phyloP scores from a whole-genome alignment of 92 coral and sea anemone species.

The Actinernus sp. region DNA sequence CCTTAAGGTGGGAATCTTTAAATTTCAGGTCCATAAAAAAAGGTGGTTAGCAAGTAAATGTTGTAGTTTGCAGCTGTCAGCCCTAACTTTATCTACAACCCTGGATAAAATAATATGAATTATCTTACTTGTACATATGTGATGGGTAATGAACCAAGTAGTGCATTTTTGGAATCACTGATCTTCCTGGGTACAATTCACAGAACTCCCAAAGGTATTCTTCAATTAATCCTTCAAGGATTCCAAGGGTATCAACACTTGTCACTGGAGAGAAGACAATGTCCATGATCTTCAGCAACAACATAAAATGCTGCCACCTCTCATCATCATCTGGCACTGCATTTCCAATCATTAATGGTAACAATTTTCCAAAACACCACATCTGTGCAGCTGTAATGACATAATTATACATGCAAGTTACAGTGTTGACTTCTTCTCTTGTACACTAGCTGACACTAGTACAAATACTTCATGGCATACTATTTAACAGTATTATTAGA shows the following conservation, averaged over 20 bases:
- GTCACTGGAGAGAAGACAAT: slow-evolving; percentile 46
- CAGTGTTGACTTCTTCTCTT: neutral
- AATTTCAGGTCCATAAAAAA: neutral
- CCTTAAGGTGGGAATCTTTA: too few relatives aligned
- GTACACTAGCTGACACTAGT: too few relatives aligned
- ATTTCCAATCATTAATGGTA: too few relatives aligned
- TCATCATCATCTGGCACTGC: slow-evolving; percentile 57
- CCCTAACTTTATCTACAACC: too few relatives aligned
- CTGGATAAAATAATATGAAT: neutral
- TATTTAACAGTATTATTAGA: too few relatives aligned
- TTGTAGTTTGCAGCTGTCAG: too few relatives aligned
- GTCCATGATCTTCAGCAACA: slow-evolving; percentile 37
- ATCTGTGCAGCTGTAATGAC: slow-evolving; percentile 36
- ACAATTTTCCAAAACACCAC: slow-evolving; percentile 54
- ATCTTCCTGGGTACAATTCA: slow-evolving; percentile 52
- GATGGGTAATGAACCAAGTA: slow-evolving; percentile 68
- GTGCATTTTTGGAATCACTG: slow-evolving; percentile 68
- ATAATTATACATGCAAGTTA: too few relatives aligned
- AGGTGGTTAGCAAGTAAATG: too few relatives aligned
- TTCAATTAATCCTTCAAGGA: slow-evolving; percentile 56
- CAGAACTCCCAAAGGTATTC: slow-evolving; percentile 42
- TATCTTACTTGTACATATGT: slow-evolving; percentile 29
- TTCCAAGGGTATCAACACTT: slow-evolving; percentile 32
- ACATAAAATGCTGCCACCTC: slow-evolving; percentile 46
- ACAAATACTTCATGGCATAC: too few relatives aligned